These are phyloP conservation scores for Oryctolagus cuniculus DNA, from an alignment of 2,113 vertebrate genomes.

Conservation along the genomic window mOryCun1.1 NC_091440.1:121354501-121355000, in stretches of 20 bases:
- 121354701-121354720: constrained; percentile 80
- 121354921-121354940: constrained; percentile 92
- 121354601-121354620: constrained; percentile 61
- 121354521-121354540: background rate
- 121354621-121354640: constrained; percentile 66
- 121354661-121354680: constrained; percentile 81
- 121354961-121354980: constrained; percentile 94
- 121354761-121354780: constrained; percentile 75
- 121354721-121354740: constrained; percentile 77
- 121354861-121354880: constrained; percentile 90
- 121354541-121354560: background rate
- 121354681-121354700: constrained; percentile 80
- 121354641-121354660: constrained; percentile 81
- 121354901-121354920: constrained; percentile 93
- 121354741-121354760: constrained; percentile 69
- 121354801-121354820: constrained; percentile 79
- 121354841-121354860: constrained; percentile 91
- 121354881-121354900: constrained; percentile 94
- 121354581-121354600: constrained; percentile 66
- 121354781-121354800: constrained; percentile 85
- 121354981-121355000: constrained; percentile 93
- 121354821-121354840: constrained; percentile 82
- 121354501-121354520: background rate
- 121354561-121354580: constrained; percentile 49
- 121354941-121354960: constrained; percentile 92